Conservation (phyloP, 2,888 invertebrate genomes). For the Selenia dentaria region DNA sequence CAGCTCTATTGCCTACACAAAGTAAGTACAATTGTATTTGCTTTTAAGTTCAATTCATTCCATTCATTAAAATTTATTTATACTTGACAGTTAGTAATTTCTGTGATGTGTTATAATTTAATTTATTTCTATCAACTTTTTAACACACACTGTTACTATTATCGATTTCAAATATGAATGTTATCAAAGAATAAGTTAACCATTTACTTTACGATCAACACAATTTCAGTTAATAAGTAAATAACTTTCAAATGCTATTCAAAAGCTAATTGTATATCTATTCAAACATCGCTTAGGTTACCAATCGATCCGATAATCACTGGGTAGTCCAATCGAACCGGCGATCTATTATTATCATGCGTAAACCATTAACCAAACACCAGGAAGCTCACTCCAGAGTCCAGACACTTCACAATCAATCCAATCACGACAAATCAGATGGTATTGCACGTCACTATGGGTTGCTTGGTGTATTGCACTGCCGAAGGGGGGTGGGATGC, state of each 20-base stretch:
- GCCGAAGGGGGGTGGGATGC: constrained; percentile 24
- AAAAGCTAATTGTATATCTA: constrained; percentile 1
- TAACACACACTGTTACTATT: too few species aligned
- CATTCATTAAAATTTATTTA: too few species aligned
- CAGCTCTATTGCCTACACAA: background rate
- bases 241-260: background rate
- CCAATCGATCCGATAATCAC: constrained; percentile 33
- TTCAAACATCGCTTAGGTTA: constrained; percentile 16
- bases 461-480: constrained; percentile 1
- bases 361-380: constrained; percentile 59
- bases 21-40: too few species aligned
- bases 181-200: too few species aligned
- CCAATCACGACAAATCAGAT: constrained; percentile 58
- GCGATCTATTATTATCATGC: constrained; percentile 29
- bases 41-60: too few species aligned
- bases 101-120: too few species aligned
- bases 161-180: too few species aligned
- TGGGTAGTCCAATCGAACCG: constrained; percentile 36
- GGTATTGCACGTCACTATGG: constrained; percentile 49
- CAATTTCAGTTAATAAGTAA: too few species aligned
- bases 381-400: constrained; percentile 42
- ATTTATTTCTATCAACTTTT: too few species aligned
- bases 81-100: too few species aligned
- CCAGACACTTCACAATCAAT: constrained; percentile 71
- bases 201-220: too few species aligned